Evolutionary conservation across 1,140 invertebrate genomes (phyloP).

Genomic region (Zaprionus inermis): DNA sequence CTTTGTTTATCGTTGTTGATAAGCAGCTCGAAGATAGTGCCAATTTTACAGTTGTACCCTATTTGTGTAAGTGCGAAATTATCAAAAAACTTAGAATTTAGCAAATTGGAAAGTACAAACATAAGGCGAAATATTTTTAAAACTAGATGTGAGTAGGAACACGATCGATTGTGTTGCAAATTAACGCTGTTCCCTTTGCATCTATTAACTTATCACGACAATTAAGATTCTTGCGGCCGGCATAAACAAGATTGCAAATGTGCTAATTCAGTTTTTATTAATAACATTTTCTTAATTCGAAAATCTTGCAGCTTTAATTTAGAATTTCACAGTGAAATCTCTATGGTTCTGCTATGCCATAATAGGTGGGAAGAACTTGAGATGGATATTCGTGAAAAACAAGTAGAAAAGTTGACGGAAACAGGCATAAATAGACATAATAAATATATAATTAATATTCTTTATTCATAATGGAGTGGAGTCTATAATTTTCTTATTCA

Average conservation of each 20-base stretch:
- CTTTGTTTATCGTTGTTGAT: no score
- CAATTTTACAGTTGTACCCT: conserved; percentile 25
- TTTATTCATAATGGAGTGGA: no score
- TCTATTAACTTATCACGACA: conserved; percentile 1
- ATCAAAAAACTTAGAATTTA: background rate
- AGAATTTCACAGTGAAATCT: background rate
- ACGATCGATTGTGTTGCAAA: background rate
- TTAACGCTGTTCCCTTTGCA: background rate
- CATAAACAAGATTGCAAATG: conserved; percentile 12
- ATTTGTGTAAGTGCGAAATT: conserved; percentile 27
- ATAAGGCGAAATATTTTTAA: background rate
- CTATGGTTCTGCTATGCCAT: background rate
- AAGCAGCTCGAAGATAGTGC: no score
- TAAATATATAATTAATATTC: no score
- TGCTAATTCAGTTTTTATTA: conserved; percentile 11
- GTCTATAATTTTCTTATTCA: no score
- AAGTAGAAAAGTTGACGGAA: background rate
- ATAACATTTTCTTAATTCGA: conserved; percentile 11
- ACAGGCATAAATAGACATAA: no score
- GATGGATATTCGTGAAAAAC: background rate
- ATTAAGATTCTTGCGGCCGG: background rate
- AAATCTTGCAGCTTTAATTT: background rate
- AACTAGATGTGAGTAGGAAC: background rate
- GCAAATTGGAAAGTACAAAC: background rate
- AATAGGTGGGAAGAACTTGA: background rate